These are phyloP conservation scores for Haliaeetus leucogaster DNA, from an alignment of 2,113 vertebrate genomes.

Conservation along the genomic window DNA sequence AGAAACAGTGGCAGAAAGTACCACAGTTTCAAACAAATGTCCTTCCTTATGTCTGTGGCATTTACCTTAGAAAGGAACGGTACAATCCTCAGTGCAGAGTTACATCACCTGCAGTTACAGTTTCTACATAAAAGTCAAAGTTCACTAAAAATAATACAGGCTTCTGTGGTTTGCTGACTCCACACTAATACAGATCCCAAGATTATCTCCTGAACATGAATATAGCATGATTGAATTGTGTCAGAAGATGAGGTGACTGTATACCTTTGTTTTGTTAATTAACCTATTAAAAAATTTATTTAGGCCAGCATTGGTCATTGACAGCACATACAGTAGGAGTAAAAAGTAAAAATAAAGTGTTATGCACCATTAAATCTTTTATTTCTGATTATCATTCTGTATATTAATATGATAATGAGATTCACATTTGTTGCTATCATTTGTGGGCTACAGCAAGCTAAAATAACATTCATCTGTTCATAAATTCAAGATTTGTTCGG, in stretches of 20 bases:
- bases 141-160: background rate
- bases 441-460: background rate
- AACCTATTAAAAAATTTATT: background rate
- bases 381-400: background rate
- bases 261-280: background rate
- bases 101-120: background rate
- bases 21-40: background rate
- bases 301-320: background rate
- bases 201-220: background rate
- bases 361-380: background rate
- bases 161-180: background rate
- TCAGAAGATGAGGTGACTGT: background rate
- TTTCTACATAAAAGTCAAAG: background rate
- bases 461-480: background rate
- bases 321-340: background rate
- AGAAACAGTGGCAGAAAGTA: background rate
- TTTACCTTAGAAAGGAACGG: background rate
- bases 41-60: background rate
- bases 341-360: background rate
- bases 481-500: background rate
- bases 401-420: background rate
- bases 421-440: background rate
- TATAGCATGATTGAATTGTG: background rate
- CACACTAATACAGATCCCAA: background rate
- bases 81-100: background rate